These are phyloP conservation scores for Magallana ariakensis DNA, from an alignment of 1,140 invertebrate genomes.

Conservation along the genomic window DNA sequence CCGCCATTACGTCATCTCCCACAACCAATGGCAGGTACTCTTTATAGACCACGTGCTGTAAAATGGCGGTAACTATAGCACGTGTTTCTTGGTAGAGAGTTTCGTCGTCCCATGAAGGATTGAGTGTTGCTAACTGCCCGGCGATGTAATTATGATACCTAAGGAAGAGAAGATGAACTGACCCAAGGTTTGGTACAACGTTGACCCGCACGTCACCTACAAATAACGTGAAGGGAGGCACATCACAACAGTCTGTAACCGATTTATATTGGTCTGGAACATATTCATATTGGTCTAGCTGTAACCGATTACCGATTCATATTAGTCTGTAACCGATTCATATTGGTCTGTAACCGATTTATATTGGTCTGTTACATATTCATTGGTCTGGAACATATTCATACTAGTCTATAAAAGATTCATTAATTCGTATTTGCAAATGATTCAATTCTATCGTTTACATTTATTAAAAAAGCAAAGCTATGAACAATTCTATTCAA, in stretches of 20 bases:
- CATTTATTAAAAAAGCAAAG: neutral
- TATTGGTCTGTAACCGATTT: neutral
- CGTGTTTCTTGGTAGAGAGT: constrained; percentile 89
- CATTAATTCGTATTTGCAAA: no score
- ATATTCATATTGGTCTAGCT: neutral
- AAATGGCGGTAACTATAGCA: constrained; percentile 94
- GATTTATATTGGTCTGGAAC: neutral
- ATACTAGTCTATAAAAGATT: neutral
- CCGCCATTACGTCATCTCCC: constrained; percentile 78
- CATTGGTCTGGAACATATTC: neutral
- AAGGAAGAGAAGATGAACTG: constrained; percentile 98
- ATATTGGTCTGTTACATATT: neutral
- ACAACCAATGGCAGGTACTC: constrained; percentile 92
- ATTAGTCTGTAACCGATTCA: neutral
- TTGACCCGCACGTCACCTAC: constrained; percentile 89
- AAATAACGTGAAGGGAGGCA: neutral
- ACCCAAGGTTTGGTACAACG: constrained; percentile 91
- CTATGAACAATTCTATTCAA: no score
- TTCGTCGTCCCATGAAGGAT: constrained; percentile 95
- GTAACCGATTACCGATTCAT: neutral
- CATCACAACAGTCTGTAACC: neutral
- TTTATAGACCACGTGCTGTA: constrained; percentile 97
- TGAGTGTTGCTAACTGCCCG: constrained; percentile 86
- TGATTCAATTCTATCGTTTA: neutral
- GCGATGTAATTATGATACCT: constrained; percentile 97